phyloP scores from a whole-genome alignment of 2,888 invertebrate species.

The Aquatica leii region DNA sequence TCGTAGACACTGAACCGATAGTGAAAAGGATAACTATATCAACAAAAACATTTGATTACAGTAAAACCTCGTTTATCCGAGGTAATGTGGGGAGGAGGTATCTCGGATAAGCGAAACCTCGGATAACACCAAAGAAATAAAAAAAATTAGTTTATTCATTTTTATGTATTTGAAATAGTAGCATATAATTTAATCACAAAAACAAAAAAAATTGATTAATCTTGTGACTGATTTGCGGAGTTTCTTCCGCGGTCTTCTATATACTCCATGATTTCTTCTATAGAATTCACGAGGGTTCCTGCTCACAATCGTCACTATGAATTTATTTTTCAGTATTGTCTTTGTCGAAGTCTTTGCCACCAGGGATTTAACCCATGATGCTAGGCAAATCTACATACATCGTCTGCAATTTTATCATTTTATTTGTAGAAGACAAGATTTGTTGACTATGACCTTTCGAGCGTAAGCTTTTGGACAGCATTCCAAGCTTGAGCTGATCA shows the following conservation, averaged over 20 bases:
- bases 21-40: too few species aligned
- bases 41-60: too few species aligned
- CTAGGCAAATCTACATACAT: not conserved
- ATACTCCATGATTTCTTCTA: not conserved
- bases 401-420: conserved; percentile 1
- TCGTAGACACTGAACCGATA: too few species aligned
- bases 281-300: conserved; percentile 4
- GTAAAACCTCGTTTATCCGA: conserved; percentile 5
- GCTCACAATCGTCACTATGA: not conserved
- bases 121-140: not conserved
- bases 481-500: not conserved
- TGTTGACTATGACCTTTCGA: too few species aligned
- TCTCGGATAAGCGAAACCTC: not conserved
- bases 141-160: not conserved
- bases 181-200: not conserved
- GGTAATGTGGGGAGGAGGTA: not conserved
- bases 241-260: not conserved
- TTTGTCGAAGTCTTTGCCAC: not conserved
- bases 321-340: not conserved
- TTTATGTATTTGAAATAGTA: not conserved
- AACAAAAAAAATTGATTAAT: not conserved
- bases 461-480: conserved; percentile 1
- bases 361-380: not conserved
- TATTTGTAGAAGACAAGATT: not conserved
- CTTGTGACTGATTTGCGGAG: not conserved